Evolutionary conservation across 1,140 invertebrate species (phyloP), one percentile per base, ranked within the genome.

Genomic region (Psix sp.): DNA sequence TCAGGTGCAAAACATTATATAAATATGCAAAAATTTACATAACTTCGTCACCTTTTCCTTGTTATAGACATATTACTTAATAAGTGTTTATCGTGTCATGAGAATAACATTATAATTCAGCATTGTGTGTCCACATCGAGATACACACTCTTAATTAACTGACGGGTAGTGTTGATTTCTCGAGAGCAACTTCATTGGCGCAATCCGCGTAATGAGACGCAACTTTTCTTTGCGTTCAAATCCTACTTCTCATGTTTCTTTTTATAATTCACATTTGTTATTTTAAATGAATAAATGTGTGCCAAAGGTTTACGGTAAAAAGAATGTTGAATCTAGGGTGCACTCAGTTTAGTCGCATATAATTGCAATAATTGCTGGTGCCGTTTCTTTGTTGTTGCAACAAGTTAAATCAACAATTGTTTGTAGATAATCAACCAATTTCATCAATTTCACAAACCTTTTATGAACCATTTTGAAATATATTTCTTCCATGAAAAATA

Each of bases 211-310:
- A 65, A 52, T 54, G 60, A 65, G 60, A 52, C 48, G 36, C 39
- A 54, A 46, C 60, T 49, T 49, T 49, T 65, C 39, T 51, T 45
- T 14, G 42, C 36, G 31, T 38, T 52, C 26, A 54, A 54, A 65
- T 52, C 60, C 60, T 46, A 52, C 29, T 65, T 65, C 60, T 46
- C 60, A 65, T 54, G 60, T 46, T 46, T 65, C 60, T 52, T 65
- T 65, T 65, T 33, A 65, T 65, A 46, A 52, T 46, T 65, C 39
- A 5, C 48, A 46, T 52, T 54, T 65, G 48, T 38, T 46, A 46
- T 65, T 26, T 54, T 46, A 52, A 65, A 46, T 39, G 48, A 65
- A 65, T 65, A 65, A 52, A 65, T 65, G 49, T 65, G 40, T 65
- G 48, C 17, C 60, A 39, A 65, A 52, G 46, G 31, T 65, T 65